phyloP scores from a whole-genome alignment of 2,797 vertebrate species.

The Artibeus jamaicensis region DNA sequence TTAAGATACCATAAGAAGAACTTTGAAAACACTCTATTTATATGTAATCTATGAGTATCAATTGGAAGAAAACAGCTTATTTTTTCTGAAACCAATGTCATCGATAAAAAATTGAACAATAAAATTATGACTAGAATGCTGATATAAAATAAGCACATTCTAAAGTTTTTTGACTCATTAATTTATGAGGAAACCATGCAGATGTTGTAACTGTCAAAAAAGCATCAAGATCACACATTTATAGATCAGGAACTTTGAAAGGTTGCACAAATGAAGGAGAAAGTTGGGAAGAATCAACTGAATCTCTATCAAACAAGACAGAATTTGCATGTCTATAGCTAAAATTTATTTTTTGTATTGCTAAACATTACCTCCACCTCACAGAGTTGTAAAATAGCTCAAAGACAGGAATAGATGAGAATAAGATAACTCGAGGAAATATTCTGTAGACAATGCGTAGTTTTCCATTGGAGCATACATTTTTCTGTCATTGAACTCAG shows the following conservation, averaged over 20 bases:
- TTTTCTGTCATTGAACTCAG: not conserved
- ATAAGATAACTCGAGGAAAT: not conserved
- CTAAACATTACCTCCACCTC: not conserved
- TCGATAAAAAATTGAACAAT: not conserved
- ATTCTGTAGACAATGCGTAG: not conserved
- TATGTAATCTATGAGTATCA: not conserved
- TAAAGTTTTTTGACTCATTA: not conserved
- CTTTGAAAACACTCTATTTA: not conserved
- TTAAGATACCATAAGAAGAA: not conserved
- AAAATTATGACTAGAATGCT: not conserved
- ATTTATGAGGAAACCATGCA: not conserved
- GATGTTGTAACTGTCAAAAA: not conserved
- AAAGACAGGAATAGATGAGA: not conserved
- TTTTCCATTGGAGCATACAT: not conserved
- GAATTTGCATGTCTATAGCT: not conserved
- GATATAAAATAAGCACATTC: not conserved
- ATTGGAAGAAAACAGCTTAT: not conserved
- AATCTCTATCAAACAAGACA: not conserved
- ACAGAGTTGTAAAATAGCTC: not conserved
- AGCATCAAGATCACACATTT: not conserved
- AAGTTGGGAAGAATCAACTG: not conserved
- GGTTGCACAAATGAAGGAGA: not conserved
- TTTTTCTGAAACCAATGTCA: not conserved
- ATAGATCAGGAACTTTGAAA: not conserved
- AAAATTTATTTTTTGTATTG: not conserved